phyloP scores from a whole-genome alignment of 2,888 invertebrate species.

The Drosophila nr. perissopoda region DNA sequence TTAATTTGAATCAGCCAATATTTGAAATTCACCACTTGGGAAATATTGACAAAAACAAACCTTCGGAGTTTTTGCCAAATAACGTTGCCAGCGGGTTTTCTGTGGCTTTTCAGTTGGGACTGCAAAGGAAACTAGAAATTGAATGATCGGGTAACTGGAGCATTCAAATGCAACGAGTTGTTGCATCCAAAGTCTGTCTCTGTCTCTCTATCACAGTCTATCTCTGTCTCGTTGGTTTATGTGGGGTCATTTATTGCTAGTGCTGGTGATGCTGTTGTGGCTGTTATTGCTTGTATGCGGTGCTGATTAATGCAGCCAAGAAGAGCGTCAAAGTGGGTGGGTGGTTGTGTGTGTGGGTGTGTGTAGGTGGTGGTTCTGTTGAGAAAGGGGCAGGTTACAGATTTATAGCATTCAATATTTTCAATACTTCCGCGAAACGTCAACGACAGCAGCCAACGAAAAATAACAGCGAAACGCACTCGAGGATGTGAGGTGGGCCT shows the following conservation, averaged over 20 bases:
- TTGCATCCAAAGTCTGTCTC: neutral
- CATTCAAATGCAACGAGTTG: slow-evolving; percentile 24
- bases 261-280: slow-evolving; percentile 7
- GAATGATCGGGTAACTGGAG: slow-evolving; percentile 26
- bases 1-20: neutral
- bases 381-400: slow-evolving; percentile 24
- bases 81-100: neutral
- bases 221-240: slow-evolving; percentile 14
- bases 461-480: slow-evolving; percentile 32
- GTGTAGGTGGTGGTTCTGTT: neutral
- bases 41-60: slow-evolving; percentile 7
- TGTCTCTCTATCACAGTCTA: neutral
- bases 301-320: slow-evolving; percentile 22
- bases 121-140: slow-evolving; percentile 3
- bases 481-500: neutral
- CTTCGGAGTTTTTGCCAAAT: neutral
- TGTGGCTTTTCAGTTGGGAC: neutral
- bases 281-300: slow-evolving; percentile 27
- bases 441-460: slow-evolving; percentile 42
- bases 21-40: neutral
- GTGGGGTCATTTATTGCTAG: slow-evolving; percentile 25
- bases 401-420: slow-evolving; percentile 73
- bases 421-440: slow-evolving; percentile 67
- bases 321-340: slow-evolving; percentile 17
- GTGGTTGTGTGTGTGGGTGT: neutral